Base-by-base conservation (phyloP, 30 jellyfish, hydroid and myxozoan genomes). In the Aurelia coerulea region DNA sequence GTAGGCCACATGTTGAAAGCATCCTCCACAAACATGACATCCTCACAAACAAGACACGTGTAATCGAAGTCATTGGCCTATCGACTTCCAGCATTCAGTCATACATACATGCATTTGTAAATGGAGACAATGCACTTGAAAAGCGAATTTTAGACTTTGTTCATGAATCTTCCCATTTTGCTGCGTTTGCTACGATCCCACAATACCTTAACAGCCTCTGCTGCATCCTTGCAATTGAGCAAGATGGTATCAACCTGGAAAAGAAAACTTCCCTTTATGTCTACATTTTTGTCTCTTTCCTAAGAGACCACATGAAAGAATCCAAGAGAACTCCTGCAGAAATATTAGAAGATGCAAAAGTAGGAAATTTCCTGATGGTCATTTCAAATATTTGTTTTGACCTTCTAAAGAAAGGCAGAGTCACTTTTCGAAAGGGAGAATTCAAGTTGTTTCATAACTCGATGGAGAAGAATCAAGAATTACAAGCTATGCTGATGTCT, bases 151-250 rank as follows among this genome's bases (percentile, higher is more conserved):
- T 15, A 60, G 70, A 60, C 35, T 17, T 60, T 17, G 35, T 60
- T 17, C 31, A 60, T 13, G 35, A 60, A 60, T 60, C 70, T 12
- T n/a, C 31, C 31, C 31, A 60, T 13, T 17, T 60, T n/a, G 35
- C 35, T 60, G 70, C 70, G 13, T 37, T 60, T 60, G 70, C 70
- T 23, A 17, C 70, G 34, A 60, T 23, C 35, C 70, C 70, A 23
- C 70, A 60, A 60, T 60, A 60, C 35, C 35, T 60, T 17, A n/a
- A 60, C 31, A 60, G 70, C 70, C 70, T 60, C 35, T 60, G 70
- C 14, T 60, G 70, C 70, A 60, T 60, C 15, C 35, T 23, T 13
- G 35, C 70, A 17, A 60, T 23, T 60, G 70, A 60, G 35, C 10
- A 13, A n/a, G 70, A 60, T 17, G 70, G 70, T 12, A 60, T 60